Evolutionary conservation across 1,140 invertebrate species (phyloP).

Genomic region (Aporrectodea caliginosa): DNA sequence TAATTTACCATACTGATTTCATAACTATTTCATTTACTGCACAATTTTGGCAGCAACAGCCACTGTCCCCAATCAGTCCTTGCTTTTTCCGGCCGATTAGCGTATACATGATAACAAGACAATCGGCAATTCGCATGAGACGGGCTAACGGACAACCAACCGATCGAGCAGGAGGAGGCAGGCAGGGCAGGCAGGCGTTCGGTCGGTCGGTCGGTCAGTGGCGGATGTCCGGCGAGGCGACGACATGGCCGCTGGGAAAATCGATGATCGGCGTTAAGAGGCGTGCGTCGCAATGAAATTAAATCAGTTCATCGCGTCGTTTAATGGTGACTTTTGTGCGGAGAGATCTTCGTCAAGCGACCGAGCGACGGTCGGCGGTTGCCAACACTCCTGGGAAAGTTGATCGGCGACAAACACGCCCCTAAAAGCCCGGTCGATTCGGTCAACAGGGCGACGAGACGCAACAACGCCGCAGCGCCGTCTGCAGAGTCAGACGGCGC

Average conservation of each 20-base stretch:
- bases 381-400: neutral
- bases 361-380: too few relatives aligned
- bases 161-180: neutral
- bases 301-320: neutral
- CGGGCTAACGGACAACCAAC: neutral
- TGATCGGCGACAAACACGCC: neutral
- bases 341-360: too few relatives aligned
- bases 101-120: neutral
- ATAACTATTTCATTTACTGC: neutral
- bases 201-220: too few relatives aligned
- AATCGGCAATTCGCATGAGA: neutral
- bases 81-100: neutral
- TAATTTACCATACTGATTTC: neutral
- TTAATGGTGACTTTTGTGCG: too few relatives aligned
- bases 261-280: neutral
- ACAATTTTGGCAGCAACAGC: too few relatives aligned
- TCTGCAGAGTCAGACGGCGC: neutral
- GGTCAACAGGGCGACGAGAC: neutral
- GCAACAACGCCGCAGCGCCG: neutral
- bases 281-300: neutral
- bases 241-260: neutral
- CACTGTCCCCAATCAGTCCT: neutral
- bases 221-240: neutral
- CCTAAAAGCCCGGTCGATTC: neutral
- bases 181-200: too few relatives aligned